phyloP scores from a whole-genome alignment of 2,113 vertebrate genomes.

The Cyanoramphus novaezelandiae region DNA sequence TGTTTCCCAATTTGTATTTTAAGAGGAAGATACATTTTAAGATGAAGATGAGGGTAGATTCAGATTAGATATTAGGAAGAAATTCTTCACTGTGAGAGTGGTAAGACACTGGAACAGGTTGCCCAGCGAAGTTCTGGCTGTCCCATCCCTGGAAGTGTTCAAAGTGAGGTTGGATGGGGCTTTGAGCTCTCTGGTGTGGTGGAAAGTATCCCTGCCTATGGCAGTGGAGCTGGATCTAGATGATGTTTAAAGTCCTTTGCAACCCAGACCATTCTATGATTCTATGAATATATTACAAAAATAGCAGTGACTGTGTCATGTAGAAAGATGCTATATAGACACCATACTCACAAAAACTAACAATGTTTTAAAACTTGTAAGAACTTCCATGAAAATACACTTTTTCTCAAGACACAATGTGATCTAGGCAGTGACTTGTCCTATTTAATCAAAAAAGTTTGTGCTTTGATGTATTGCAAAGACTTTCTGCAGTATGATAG shows the following conservation, averaged over 20 bases:
- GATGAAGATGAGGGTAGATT: background rate
- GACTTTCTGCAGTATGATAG: background rate
- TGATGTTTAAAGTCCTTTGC: background rate
- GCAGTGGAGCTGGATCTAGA: background rate
- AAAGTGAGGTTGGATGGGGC: background rate
- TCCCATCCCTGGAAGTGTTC: background rate
- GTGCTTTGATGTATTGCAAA: background rate
- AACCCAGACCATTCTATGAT: background rate
- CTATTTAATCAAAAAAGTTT: background rate
- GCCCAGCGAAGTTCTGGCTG: background rate
- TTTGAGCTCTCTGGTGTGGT: background rate
- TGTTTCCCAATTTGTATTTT: background rate
- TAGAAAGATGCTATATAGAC: background rate
- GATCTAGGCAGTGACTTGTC: background rate
- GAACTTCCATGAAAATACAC: background rate
- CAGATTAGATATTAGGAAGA: background rate
- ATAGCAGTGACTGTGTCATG: background rate
- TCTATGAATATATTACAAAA: background rate
- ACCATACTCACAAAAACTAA: background rate
- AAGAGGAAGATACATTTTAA: background rate
- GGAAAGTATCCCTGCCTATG: background rate
- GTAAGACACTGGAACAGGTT: background rate
- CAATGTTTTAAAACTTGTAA: background rate
- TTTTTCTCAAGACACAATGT: background rate
- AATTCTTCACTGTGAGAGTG: background rate